These are phyloP conservation scores for Heliocidaris tuberculata DNA, from an alignment of 35 echinoderm and acorn worm species.

Conservation along the genomic window DNA sequence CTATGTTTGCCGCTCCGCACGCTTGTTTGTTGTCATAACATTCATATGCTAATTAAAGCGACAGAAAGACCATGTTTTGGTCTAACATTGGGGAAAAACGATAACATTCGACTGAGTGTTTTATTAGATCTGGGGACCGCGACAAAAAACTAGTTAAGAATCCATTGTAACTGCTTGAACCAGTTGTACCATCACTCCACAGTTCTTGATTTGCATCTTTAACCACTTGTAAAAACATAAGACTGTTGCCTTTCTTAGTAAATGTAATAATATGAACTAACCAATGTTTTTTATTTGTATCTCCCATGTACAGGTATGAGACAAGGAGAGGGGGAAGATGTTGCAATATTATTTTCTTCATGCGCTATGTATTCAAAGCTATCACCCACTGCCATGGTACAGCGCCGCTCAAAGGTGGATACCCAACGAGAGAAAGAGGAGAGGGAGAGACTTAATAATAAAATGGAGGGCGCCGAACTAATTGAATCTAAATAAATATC, in stretches of 20 bases:
- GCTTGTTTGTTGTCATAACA: slow-evolving; percentile 40
- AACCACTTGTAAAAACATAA: not conserved
- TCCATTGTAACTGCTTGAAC: not conserved
- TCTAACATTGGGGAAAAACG: not conserved
- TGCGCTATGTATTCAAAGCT: slow-evolving; percentile 53
- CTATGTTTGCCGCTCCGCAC: not conserved
- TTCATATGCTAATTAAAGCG: slow-evolving; percentile 3
- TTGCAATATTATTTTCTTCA: slow-evolving; percentile 54
- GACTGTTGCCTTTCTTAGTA: not conserved
- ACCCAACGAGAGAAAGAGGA: slow-evolving; percentile 9
- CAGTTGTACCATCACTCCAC: not conserved
- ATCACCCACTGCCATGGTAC: slow-evolving; percentile 48
- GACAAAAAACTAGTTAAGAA: not conserved
- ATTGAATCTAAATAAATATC: slow-evolving; percentile 51
- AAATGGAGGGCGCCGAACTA: slow-evolving; percentile 44
- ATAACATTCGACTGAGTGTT: not conserved
- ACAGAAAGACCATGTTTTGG: slow-evolving; percentile 16
- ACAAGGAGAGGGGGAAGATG: slow-evolving; percentile 30
- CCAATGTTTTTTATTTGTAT: slow-evolving; percentile 19
- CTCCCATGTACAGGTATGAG: slow-evolving; percentile 45
- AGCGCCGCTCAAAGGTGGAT: slow-evolving; percentile 23
- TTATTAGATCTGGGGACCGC: not conserved
- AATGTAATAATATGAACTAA: not conserved
- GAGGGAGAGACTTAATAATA: slow-evolving; percentile 37
- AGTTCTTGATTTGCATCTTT: not conserved